Base-by-base conservation (phyloP, 2,113 vertebrate genomes). In the Alouatta palliata region DNA sequence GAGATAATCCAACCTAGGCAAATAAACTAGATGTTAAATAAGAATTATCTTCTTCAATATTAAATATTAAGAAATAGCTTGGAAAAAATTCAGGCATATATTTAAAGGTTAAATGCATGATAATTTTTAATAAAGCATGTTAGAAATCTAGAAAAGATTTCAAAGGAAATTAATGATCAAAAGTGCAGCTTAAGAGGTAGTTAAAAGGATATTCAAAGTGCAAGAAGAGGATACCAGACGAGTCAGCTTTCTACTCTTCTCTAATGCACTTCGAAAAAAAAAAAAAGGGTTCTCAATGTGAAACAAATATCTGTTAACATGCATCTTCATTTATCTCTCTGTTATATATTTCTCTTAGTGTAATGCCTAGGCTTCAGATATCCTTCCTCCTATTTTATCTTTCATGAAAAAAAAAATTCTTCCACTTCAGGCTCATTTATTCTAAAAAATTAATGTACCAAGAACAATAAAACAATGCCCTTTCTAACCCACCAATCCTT, bases 1-100 rank as follows among this genome's bases (percentile, higher is more conserved):
- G 99, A 13, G 99, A 99, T 97, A 99, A 98, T 83, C 99, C 99
- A 98, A 99, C 99, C 99, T 99, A 98, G 75, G 76, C 54, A 98
- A 98, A 97, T 86, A 98, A 98, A 98, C 47, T 98, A 76, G 97
- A 95, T 90, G 96, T 98, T 96, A 98, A 81, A 96, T 95, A 61
- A 98, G 94, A 98, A 98, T 91, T 91, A 80, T 90, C 52, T 90
- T 95, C 97, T 89, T 91, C 83, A 68, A 54, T 30, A 89, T 43
- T 89, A 77, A 96, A 85, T 25, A 96, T 92, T 94, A 94, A 96
- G 68, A 97, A 97, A 79, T 85, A 82, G 13, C 90, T 95, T 79
- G 81, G 94, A 76, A 98, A 94, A 98, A 93, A 68, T 70, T 95
- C 97, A 98, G 76, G 97, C 97, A 98, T 96, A 93, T 95, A 98